Conservation (phyloP, 2,113 vertebrate species). For the Athene noctua region DNA sequence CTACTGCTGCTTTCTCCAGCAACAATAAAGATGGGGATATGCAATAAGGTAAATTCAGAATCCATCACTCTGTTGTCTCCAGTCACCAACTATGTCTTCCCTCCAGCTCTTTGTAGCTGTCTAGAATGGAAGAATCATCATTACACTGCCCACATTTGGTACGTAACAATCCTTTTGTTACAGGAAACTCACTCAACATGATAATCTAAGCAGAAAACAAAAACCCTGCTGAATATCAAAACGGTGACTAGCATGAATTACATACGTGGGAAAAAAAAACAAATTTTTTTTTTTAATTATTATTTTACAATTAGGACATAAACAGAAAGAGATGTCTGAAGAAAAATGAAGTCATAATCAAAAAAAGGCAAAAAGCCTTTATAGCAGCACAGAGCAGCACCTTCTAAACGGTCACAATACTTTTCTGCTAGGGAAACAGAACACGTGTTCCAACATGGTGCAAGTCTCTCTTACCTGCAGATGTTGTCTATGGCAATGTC, state of each 20-base stretch:
- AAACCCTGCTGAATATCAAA: background rate
- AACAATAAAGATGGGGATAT: background rate
- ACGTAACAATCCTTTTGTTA: background rate
- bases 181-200: background rate
- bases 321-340: background rate
- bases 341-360: background rate
- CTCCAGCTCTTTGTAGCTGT: background rate
- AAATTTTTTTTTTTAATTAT: background rate
- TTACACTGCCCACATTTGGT: background rate
- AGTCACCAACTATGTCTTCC: background rate
- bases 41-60: background rate
- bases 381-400: background rate
- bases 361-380: background rate
- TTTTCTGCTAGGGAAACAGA: background rate
- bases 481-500: conserved; percentile 97
- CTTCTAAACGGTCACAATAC: background rate
- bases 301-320: background rate
- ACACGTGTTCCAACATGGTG: fast-evolving
- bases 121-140: background rate
- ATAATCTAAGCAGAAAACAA: background rate
- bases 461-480: conserved; percentile 81
- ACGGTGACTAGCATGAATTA: background rate
- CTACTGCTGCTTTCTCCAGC: background rate
- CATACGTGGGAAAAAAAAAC: background rate
- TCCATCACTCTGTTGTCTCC: background rate